Conservation (phyloP, 92 coral and sea anemone species). For the Phenganax subtilis region DNA sequence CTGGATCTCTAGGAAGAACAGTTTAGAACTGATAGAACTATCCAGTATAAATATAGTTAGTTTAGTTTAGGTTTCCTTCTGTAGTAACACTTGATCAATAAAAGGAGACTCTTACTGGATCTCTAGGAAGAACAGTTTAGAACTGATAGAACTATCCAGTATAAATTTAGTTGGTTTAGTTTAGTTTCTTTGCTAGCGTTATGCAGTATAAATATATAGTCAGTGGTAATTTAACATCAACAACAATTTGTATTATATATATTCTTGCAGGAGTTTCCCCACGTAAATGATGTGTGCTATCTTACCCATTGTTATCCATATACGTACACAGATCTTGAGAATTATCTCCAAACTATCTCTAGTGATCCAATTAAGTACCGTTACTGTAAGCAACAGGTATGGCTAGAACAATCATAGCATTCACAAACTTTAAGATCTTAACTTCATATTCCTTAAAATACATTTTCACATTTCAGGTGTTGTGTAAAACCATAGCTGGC, state of each 20-base stretch:
- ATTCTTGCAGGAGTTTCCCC: slow-evolving; percentile 70
- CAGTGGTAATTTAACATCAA: background rate
- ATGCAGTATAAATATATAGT: background rate
- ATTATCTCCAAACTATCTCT: slow-evolving; percentile 58
- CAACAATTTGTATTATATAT: background rate
- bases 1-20: background rate
- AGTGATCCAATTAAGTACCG: slow-evolving; percentile 62
- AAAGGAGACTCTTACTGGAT: too few relatives aligned
- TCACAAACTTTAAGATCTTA: background rate
- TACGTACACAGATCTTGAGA: slow-evolving; percentile 85
- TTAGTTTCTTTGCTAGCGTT: background rate
- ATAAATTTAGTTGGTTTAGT: background rate
- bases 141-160: slow-evolving; percentile 16
- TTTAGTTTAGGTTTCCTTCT: too few relatives aligned
- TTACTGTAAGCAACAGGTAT: slow-evolving; percentile 69
- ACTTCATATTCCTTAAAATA: background rate
- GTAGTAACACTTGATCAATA: slow-evolving; percentile 54
- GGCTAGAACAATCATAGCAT: background rate
- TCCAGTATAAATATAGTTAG: background rate
- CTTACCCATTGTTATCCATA: slow-evolving; percentile 96
- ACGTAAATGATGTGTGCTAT: slow-evolving; percentile 69
- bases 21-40: slow-evolving; percentile 9
- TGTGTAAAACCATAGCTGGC: slow-evolving; percentile 93
- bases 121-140: slow-evolving; percentile 2
- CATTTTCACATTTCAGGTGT: slow-evolving; percentile 52